These are phyloP conservation scores for Diorhabda sublineata DNA, from an alignment of 1,140 invertebrate genomes.

Conservation along the genomic window DNA sequence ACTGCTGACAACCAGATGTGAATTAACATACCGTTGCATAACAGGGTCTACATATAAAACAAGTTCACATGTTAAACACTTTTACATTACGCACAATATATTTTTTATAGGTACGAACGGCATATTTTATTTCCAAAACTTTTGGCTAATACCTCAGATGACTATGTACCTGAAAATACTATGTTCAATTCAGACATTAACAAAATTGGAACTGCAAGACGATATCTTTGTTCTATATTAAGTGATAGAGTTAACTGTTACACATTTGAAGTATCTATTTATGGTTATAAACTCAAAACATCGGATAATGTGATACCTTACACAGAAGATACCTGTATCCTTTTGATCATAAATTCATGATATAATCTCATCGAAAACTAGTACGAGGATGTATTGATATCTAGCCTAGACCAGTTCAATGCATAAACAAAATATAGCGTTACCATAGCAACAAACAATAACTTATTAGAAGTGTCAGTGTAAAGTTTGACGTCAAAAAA, in stretches of 20 bases:
- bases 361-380: too few relatives aligned
- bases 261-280: constrained; percentile 82
- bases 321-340: constrained; percentile 89
- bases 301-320: constrained; percentile 70
- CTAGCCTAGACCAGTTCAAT: too few relatives aligned
- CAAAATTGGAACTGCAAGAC: constrained; percentile 81
- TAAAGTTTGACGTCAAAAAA: too few relatives aligned
- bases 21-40: too few relatives aligned
- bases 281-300: constrained; percentile 68
- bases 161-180: constrained; percentile 75
- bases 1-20: too few relatives aligned
- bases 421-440: too few relatives aligned
- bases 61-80: too few relatives aligned
- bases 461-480: too few relatives aligned
- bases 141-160: constrained; percentile 77
- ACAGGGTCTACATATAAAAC: too few relatives aligned
- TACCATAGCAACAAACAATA: too few relatives aligned
- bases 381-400: too few relatives aligned
- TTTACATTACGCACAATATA: background rate
- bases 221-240: constrained; percentile 66
- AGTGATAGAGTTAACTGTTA: constrained; percentile 78
- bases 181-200: constrained; percentile 85
- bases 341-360: constrained; percentile 44
- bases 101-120: constrained; percentile 67
- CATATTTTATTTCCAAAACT: constrained; percentile 87